Evolutionary conservation across 2,113 vertebrate genomes (phyloP), one percentile per base, ranked within the genome.

Genomic region (Crotalus tigris): DNA sequence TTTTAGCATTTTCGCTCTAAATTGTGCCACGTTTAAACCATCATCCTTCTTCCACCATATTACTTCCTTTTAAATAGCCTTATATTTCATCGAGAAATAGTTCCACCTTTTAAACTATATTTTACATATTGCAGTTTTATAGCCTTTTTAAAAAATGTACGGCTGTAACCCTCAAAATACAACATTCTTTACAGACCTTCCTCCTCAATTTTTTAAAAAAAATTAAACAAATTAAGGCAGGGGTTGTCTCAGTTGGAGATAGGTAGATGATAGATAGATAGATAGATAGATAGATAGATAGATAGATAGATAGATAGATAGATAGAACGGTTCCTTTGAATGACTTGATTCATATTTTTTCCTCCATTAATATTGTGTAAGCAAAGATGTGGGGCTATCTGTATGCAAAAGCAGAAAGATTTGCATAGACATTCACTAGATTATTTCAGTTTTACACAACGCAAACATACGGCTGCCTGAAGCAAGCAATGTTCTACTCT

Each of bases 1-100:
- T 94, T 93, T 90, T 92, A 95, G 91, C 92, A 96, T 96, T 97
- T 96, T 94, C 94, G 86, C 93, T 95, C 95, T 96, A 96, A 97
- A 95, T 95, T 95, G 93, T 1, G 0, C 94, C 87, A 95, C 94
- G 94, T 96, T 93, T 96, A 96, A 95, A 92, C 90, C 94, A 92
- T 94, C 93, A 94, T 96, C 94, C 90, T 96, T 97, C 95, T 86
- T 89, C 17, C 1, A 94, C 94, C 94, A 57, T 81, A 91, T 94
- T 92, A 90, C 75, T 90, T 91, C 87, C 53, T 89, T 94, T 95
- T 90, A 94, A 95, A 94, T 95, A 93, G 92, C 88, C 55, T 86
- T 93, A 90, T 93, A 93, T 91, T 90, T 95, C 92, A 95, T 58
- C 87, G 7, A 89, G 86, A 91, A 91, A 85, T 49, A 89, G 87